Conservation (phyloP, 2,797 vertebrate genomes). For the Yasuhikotakia modesta region DNA sequence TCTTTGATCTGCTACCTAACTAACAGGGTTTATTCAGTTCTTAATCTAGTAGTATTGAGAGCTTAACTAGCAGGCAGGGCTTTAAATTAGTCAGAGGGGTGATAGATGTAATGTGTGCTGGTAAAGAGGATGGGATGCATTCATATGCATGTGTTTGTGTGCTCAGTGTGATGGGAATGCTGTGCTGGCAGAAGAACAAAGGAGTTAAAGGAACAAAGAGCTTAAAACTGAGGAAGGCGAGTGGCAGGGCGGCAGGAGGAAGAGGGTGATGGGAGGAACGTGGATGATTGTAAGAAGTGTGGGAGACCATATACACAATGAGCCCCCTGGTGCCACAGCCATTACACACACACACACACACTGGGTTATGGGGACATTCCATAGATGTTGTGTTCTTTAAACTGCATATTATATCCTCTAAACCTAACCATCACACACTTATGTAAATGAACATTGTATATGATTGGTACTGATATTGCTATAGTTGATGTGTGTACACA, state of each 20-base stretch:
- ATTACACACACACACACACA: constrained; percentile 27
- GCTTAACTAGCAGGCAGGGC: constrained; percentile 62
- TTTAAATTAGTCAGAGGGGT: constrained; percentile 56
- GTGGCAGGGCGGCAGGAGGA: constrained; percentile 67
- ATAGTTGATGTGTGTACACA: background rate
- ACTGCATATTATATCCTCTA: no score
- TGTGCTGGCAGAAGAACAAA: constrained; percentile 75
- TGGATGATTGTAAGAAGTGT: constrained; percentile 55
- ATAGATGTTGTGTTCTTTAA: no score
- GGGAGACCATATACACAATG: constrained; percentile 64
- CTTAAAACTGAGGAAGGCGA: constrained; percentile 72
- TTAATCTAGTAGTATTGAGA: constrained; percentile 42
- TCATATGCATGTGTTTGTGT: constrained; percentile 81
- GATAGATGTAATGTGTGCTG: constrained; percentile 73
- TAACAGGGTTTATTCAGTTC: constrained; percentile 28
- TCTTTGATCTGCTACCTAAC: constrained; percentile 24
- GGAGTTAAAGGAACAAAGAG: constrained; percentile 73
- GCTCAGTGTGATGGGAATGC: constrained; percentile 80
- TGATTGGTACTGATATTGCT: no score
- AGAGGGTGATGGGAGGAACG: constrained; percentile 48
- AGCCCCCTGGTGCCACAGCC: constrained; percentile 64
- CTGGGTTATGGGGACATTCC: background rate
- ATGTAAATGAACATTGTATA: no score
- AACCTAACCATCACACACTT: no score
- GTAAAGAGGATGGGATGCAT: constrained; percentile 72